Evolutionary conservation across 2,888 invertebrate genomes (phyloP), one percentile per base, ranked within the genome.

Genomic region (Eupithecia abbreviata): DNA sequence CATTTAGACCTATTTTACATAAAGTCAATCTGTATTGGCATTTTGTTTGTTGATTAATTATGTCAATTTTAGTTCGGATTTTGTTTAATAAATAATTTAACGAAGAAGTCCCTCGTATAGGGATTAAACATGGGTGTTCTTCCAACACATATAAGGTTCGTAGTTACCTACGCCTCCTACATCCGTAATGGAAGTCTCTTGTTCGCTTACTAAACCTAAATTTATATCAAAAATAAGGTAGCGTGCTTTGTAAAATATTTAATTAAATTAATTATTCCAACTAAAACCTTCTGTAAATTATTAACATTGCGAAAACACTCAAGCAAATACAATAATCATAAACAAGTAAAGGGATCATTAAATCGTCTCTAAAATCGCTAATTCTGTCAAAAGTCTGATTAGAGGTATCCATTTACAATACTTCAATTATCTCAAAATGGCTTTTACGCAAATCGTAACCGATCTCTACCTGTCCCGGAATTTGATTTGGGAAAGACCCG

Each of bases 401-500:
- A 74, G 58, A 66, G 10, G 62, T 73, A 72, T 73, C 66, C 72
- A 74, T 76, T 74, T 72, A 75, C 73, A 75, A 58, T 68, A 74
- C 74, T 71, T 71, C 67, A 74, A 77, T 72, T 74, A 77, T 74
- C 49, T 65, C 41, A 55, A 79, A 74, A 77, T n/a, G 73, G 74
- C 67, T 42, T 85, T 84, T 80, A 87, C 81, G 80, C 83, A 83
- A 82, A 85, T 82, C 80, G 81, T 77, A 76, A 81, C 72, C 75
- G 71, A 74, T 76, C 72, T 72, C 75, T 87, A 87, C 88, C 87
- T 87, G 78, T 62, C 62, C 75, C 77, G 72, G 83, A 81, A 80
- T 79, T 79, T 78, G 85, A 82, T 89, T 88, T 86, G 90, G 91
- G 91, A 87, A 90, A 91, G 89, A 90, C 90, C 91, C 84, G 83